Evolutionary conservation across 2,797 vertebrate genomes (phyloP), one percentile per base, ranked within the genome.

Genomic region (Anguilla pacifica): DNA sequence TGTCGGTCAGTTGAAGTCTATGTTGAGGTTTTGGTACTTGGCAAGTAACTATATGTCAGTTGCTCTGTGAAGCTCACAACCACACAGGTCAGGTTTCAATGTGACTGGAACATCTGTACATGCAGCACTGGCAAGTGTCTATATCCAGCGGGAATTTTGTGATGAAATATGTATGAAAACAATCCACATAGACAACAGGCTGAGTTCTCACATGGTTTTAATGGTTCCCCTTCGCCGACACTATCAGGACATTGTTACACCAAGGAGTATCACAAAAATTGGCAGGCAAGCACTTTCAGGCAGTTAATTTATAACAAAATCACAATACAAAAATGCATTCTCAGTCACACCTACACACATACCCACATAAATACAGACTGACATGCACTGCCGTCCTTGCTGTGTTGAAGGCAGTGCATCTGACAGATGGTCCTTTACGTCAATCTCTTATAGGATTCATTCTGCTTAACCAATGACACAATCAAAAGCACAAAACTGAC

Each of bases 261-360:
- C 89, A 91, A 94, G 91, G 94, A 88, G 86, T 91, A 92, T 90
- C 91, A 96, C 95, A 94, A 91, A 92, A 89, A 94, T 94, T 94
- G 93, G 94, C 95, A 96, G 94, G 93, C 94, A 95, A 91, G 93
- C 91, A 95, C 93, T 95, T 92, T 87, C 91, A 95, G 94, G 94
- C 95, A 94, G 92, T 92, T 86, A 90, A 90, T 59, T 86, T 88
- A 92, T 89, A 93, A 39, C 82, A 93, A 95, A 95, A 93, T 93
- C 88, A 92, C 92, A 92, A 89, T 94, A 94, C 83, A 83, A 61
- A n/a, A 94, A 92, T 86, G 88, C 90, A 91, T 85, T 91, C 84
- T 86, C 86, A 85, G 3, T 85, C 70, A 88, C 81, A 89, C 83
- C 31, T 61, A 85, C 19, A 81, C 11, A 64, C 86, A 53, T 39